Conservation (phyloP, 1,140 invertebrate genomes). For the Coenobita brevimanus region DNA sequence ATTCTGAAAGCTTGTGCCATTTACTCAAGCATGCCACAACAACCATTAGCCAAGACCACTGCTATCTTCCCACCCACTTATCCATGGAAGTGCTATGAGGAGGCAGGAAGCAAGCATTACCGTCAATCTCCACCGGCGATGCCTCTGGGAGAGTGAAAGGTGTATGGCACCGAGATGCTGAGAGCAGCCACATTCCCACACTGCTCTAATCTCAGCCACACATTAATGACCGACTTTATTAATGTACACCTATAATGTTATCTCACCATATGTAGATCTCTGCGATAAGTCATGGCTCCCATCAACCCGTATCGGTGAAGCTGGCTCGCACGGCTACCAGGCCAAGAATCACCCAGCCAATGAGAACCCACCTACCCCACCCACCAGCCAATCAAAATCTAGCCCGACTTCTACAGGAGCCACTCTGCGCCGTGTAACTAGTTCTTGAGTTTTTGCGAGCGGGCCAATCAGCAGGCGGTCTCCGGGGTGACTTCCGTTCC, state of each 20-base stretch:
- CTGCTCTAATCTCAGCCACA: neutral
- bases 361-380: neutral
- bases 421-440: neutral
- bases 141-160: too few species aligned
- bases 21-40: too few species aligned
- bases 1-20: too few species aligned
- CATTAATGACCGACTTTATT: neutral
- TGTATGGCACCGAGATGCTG: too few species aligned
- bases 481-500: slow-evolving; percentile 50
- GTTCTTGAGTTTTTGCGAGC: slow-evolving; percentile 30
- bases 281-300: neutral
- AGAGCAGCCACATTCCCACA: slow-evolving; percentile 15
- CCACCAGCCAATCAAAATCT: neutral
- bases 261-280: neutral
- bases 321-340: neutral
- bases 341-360: neutral
- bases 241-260: neutral
- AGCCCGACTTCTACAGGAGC: slow-evolving; percentile 21
- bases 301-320: neutral
- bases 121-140: too few species aligned
- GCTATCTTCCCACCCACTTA: too few species aligned
- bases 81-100: too few species aligned
- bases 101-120: too few species aligned
- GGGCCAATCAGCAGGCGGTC: slow-evolving; percentile 36
- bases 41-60: too few species aligned